Base-by-base conservation (phyloP, 2,797 vertebrate species). In the Luscinia megarhynchos region DNA sequence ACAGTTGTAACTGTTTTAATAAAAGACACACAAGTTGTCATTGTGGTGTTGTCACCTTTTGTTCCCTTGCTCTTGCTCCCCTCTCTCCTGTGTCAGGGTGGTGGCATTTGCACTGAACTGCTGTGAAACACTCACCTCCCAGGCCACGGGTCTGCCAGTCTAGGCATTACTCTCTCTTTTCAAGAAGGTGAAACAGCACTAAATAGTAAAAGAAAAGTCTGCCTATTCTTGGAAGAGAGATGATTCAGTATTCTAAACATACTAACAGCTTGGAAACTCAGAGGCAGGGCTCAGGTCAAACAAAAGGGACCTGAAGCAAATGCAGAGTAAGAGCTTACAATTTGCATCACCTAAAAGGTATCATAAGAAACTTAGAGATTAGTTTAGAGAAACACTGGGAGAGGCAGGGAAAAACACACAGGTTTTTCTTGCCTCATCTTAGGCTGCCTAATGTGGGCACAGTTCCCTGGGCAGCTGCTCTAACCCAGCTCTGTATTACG, bases 1-100 rank as follows among this genome's bases (percentile, higher is more conserved):
- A 58, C 62, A 57, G 84, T 78, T 97, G 94, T 96, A 95, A 91
- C 85, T 96, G 91, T 93, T 93, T 93, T 78, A 97, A 96, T 97
- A 96, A 97, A 97, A 83, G 51, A 70, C 83, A 81, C 86, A 81
- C 18, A 9, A 18, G 36, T 87, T 91, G 73, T 75, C 12, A 1
- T 2, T 18, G 69, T 58, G 66, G 36, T 59, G n/a, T 6, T 14
- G 36, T 29, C 15, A 5, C 30, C 15, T 53, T 36, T 64, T 50
- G 15, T 67, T 79, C 57, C 61, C 38, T 77, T 54, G 61, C 22
- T 89, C 41, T 24, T 14, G 2, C 21, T 26, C 29, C 40, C 27
- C 20, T 64, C 50, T 24, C 18, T 23, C 15, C 22, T 4, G 5
- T 11, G 8, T 46, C 29, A 45, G 17, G 17, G 17, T 18, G 22